These are phyloP conservation scores for Leptestheria dahalacensis DNA, from an alignment of 1,140 invertebrate genomes.

Conservation along the genomic window DNA sequence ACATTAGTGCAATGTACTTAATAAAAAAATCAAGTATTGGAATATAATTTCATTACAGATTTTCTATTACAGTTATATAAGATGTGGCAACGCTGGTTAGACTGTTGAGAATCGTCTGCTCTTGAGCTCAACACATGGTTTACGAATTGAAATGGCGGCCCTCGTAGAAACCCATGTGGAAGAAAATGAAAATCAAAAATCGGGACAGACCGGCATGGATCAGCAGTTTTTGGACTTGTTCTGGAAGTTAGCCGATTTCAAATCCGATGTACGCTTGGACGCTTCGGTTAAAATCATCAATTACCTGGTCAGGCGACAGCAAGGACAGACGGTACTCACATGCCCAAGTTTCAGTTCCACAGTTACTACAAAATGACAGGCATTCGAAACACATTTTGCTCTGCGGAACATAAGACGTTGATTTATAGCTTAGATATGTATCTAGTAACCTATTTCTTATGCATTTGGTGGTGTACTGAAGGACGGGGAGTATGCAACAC, in stretches of 20 bases:
- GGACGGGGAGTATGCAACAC: too few relatives aligned
- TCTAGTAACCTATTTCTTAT: too few relatives aligned
- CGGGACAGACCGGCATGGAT: slow-evolving; percentile 2
- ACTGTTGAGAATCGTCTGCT: background rate
- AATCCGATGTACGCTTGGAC: slow-evolving; percentile 16
- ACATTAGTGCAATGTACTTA: too few relatives aligned
- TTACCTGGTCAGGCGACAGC: slow-evolving; percentile 1
- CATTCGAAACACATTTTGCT: too few relatives aligned
- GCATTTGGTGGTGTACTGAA: too few relatives aligned
- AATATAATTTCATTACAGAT: too few relatives aligned
- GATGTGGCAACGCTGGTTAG: background rate
- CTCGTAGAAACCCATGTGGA: background rate
- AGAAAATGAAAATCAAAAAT: background rate
- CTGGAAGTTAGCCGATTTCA: slow-evolving; percentile 17
- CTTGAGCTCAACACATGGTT: background rate
- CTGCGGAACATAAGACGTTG: too few relatives aligned
- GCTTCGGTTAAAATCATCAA: slow-evolving; percentile 14
- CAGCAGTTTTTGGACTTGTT: slow-evolving; percentile 19
- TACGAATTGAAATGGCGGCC: background rate
- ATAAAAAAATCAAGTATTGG: too few relatives aligned
- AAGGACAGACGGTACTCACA: background rate
- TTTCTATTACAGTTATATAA: too few relatives aligned
- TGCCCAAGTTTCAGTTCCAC: background rate
- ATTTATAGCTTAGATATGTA: too few relatives aligned
- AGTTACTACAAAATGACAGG: too few relatives aligned